These are phyloP conservation scores for Drosophila bocqueti DNA, from an alignment of 1,140 invertebrate genomes.

Conservation along the genomic window DNA sequence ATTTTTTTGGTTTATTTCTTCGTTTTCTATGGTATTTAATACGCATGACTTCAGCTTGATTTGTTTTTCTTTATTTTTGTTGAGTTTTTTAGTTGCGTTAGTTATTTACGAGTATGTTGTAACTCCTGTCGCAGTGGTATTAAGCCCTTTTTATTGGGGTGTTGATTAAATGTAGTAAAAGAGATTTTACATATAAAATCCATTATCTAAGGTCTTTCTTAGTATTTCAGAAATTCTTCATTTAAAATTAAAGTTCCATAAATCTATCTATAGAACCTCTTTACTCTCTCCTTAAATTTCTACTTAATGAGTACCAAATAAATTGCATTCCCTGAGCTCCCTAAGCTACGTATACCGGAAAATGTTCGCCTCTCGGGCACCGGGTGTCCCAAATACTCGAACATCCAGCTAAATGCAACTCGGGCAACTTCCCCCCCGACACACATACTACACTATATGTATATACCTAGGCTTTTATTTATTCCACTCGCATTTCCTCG, in stretches of 20 bases:
- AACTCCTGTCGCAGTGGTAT: constrained; percentile 56
- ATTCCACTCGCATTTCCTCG: constrained; percentile 40
- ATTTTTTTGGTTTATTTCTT: constrained; percentile 26
- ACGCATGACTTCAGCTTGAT: constrained; percentile 70
- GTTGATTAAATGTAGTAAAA: constrained; percentile 13
- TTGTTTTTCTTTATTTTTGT: constrained; percentile 17
- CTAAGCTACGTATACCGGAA: constrained; percentile 3
- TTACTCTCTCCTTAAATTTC: not conserved
- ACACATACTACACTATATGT: not conserved
- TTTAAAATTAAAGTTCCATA: not conserved
- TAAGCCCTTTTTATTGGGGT: constrained; percentile 39
- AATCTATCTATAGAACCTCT: not conserved
- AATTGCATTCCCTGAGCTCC: constrained; percentile 24
- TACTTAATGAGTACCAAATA: constrained; percentile 27
- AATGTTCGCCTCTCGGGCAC: constrained; percentile 7
- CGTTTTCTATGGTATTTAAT: constrained; percentile 64
- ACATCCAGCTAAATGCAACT: constrained; percentile 9
- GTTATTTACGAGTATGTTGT: constrained; percentile 67
- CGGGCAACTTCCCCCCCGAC: not conserved
- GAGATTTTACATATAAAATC: not conserved
- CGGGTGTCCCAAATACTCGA: constrained; percentile 3
- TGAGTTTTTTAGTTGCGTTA: constrained; percentile 17
- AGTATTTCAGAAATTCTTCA: not conserved
- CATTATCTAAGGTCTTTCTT: not conserved
- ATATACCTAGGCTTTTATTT: constrained; percentile 22